Base-by-base conservation (phyloP, 2,113 vertebrate genomes). In the Clupea harengus region DNA sequence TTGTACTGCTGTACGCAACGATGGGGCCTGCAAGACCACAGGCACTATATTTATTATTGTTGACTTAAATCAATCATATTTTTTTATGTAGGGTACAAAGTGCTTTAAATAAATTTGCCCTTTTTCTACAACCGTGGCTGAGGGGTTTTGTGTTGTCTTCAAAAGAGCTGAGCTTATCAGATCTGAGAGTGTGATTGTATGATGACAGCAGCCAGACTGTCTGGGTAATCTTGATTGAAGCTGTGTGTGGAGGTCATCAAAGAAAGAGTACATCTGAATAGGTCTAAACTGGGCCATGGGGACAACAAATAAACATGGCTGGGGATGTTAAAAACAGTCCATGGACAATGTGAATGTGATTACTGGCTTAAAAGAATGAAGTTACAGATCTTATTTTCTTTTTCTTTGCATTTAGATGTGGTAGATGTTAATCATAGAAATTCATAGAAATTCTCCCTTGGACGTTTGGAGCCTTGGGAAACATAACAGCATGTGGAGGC, bases 101-200 rank as follows among this genome's bases (percentile, higher is more conserved):
- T 95, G 94, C 94, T 95, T 95, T 94, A 95, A 95, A 96, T 95
- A 95, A 95, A 96, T 91, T 90, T 92, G 91, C 92, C 92, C 93
- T 94, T 94, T 95, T 95, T 91, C 86, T 92, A 93, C 90, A 44
- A 83, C 60, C 11, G 81, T 28, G 84, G 81, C 11, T 39, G 84
- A 67, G 13, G 28, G 18, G 22, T 22, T 85, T 54, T 78, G 25
- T 39, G 72, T 15, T 17, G 11, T 28, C 72, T 15, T 78, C 28
- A 78, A 78, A 67, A 78, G 9, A 32, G 72, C 15, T 78, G 72
- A 39, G 39, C 39, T 49, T 32, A 32, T 78, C 72, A 15, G 39
- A 4, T 78, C 32, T 2, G 32, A 39, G 32, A 78, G 72, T 78
- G 5, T 32, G 72, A 78, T 39, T 32, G 72, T 78, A 32, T 78